phyloP scores from a whole-genome alignment of 2,888 invertebrate genomes.

The Drosophila testacea region DNA sequence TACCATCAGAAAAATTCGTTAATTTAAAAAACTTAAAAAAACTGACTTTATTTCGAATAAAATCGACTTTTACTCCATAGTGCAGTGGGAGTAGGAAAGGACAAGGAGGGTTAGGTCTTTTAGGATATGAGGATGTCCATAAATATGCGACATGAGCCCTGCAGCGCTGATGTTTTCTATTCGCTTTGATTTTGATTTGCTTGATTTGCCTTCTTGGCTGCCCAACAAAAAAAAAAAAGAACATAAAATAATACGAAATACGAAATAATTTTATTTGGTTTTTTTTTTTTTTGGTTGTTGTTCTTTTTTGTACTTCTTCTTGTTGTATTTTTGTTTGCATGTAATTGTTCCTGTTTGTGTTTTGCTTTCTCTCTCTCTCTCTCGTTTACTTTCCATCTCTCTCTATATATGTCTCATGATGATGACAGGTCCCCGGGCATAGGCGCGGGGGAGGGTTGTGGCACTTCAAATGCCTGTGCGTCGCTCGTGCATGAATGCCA shows the following conservation, averaged over 20 bases:
- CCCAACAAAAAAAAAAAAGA: slow-evolving; percentile 10
- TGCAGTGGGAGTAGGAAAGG: neutral
- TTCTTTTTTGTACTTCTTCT: slow-evolving; percentile 21
- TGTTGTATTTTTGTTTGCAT: slow-evolving; percentile 50
- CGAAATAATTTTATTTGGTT: slow-evolving; percentile 48
- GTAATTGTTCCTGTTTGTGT: slow-evolving; percentile 67
- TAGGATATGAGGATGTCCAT: slow-evolving; percentile 39
- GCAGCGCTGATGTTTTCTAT: slow-evolving; percentile 53
- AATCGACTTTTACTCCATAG: neutral
- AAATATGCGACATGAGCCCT: slow-evolving; percentile 54
- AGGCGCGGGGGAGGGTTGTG: slow-evolving; percentile 19
- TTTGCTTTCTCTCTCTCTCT: slow-evolving; percentile 20
- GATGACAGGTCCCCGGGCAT: slow-evolving; percentile 55
- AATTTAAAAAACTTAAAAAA: too few species aligned
- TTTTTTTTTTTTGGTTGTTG: slow-evolving; percentile 12
- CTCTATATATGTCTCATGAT: slow-evolving; percentile 11
- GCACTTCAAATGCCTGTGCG: slow-evolving; percentile 51
- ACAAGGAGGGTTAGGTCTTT: neutral
- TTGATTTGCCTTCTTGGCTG: slow-evolving; percentile 65
- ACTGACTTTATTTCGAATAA: too few species aligned
- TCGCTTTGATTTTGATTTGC: slow-evolving; percentile 70
- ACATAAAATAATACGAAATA: slow-evolving; percentile 8
- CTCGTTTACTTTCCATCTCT: neutral
- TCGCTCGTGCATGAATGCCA: slow-evolving; percentile 75
- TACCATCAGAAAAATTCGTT: too few species aligned